Evolutionary conservation across 2,797 vertebrate genomes (phyloP).

Genomic region (Chelonia mydas): DNA sequence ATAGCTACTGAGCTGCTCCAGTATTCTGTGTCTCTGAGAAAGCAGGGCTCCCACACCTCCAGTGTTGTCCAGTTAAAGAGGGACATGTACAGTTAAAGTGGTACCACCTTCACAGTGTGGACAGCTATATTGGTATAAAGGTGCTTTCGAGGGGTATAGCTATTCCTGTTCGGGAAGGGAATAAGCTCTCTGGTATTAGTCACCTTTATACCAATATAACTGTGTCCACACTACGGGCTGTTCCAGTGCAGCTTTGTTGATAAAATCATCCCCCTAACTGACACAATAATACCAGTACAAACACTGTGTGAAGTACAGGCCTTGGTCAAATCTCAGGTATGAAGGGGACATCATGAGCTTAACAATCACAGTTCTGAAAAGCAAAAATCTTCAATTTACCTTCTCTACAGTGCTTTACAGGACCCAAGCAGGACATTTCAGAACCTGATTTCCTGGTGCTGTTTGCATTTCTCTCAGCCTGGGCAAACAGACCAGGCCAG

Average conservation of each 20-base stretch:
- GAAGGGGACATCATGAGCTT: background rate
- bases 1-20: too few species aligned
- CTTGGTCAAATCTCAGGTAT: background rate
- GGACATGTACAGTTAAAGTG: too few species aligned
- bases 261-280: background rate
- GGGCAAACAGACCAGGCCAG: constrained; percentile 40
- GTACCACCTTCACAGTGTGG: too few species aligned
- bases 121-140: too few species aligned
- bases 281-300: background rate
- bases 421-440: background rate
- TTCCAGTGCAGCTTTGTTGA: too few species aligned
- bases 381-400: background rate
- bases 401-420: background rate
- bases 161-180: too few species aligned
- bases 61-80: background rate
- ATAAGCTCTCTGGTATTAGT: too few species aligned
- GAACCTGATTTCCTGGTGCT: constrained; percentile 39
- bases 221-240: too few species aligned
- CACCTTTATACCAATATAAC: too few species aligned
- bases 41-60: background rate
- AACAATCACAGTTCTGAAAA: constrained; percentile 26
- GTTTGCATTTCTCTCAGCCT: constrained; percentile 34
- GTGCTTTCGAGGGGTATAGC: too few species aligned
- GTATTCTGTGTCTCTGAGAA: background rate
- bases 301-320: background rate